Percentiles rank a stretch among this genome's conserved stretches.
Conservation (phyloP, 2,113 vertebrate species). For the Nothobranchius furzeri region DNA sequence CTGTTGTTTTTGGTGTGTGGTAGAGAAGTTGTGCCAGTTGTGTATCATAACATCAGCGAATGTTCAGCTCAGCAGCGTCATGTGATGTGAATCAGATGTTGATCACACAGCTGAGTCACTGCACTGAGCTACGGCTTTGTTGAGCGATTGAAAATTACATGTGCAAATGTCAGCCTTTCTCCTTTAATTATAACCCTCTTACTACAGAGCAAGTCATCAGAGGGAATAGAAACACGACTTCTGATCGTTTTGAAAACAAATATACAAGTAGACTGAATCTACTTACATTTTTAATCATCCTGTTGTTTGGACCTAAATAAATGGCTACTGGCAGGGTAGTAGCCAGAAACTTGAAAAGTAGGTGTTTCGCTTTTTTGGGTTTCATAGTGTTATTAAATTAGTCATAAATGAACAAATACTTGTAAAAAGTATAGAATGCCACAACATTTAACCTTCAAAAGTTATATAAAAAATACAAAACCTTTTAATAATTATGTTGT, state of each 20-base stretch:
- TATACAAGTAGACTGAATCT: background rate
- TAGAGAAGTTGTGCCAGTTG: constrained; percentile 25
- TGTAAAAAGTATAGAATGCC: too few species aligned
- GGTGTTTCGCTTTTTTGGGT: too few species aligned
- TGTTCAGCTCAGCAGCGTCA: constrained; percentile 32
- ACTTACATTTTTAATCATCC: too few species aligned
- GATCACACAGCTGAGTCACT: constrained; percentile 52
- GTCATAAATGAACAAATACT: too few species aligned
- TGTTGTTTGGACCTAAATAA: too few species aligned
- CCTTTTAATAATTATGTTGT: too few species aligned
- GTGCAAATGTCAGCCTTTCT: constrained; percentile 42
- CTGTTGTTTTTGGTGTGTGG: constrained; percentile 4
- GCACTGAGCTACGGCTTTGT: constrained; percentile 17
- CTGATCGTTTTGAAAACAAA: background rate
- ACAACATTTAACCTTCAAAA: too few species aligned
- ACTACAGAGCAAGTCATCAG: background rate
- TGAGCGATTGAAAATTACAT: constrained; percentile 33
- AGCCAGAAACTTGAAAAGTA: too few species aligned
- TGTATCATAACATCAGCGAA: constrained; percentile 48
- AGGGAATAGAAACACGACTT: too few species aligned
- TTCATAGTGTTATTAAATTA: too few species aligned
- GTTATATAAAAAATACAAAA: too few species aligned
- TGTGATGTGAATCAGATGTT: constrained; percentile 53
- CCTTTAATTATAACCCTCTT: constrained; percentile 21
- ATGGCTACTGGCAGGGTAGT: too few species aligned